These are phyloP conservation scores for Arenicola marina DNA, from an alignment of 2,888 invertebrate species.

Conservation along the genomic window DNA sequence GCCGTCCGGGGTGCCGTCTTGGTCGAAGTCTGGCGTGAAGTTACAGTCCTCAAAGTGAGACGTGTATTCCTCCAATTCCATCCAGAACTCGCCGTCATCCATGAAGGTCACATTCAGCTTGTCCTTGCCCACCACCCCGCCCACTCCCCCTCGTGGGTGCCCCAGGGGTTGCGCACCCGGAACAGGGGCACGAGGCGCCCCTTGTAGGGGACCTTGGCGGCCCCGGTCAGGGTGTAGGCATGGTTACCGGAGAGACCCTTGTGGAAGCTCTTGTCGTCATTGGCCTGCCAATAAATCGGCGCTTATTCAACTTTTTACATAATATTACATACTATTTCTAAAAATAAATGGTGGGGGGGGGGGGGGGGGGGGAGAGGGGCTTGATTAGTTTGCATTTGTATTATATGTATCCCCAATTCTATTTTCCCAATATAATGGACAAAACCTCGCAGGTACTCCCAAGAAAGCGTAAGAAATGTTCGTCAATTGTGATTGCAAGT, in stretches of 20 bases:
- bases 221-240: conserved; percentile 1
- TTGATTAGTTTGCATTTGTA: no score
- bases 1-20: conserved; percentile 72
- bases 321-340: no score
- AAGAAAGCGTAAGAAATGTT: no score
- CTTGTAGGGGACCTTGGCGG: background rate
- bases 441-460: no score
- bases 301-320: no score
- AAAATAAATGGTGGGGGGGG: no score
- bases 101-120: conserved; percentile 44
- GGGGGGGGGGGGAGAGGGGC: no score
- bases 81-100: conserved; percentile 76
- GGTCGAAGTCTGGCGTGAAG: conserved; percentile 76
- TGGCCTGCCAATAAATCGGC: no score
- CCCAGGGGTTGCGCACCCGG: conserved; percentile 72
- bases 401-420: no score
- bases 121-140: conserved; percentile 70
- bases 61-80: conserved; percentile 74
- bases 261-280: no score
- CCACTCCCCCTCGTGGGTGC: conserved; percentile 70
- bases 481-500: no score
- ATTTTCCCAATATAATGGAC: no score
- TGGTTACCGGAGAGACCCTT: background rate
- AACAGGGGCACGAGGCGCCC: conserved; percentile 39
- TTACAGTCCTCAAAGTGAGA: conserved; percentile 73